Conservation (phyloP, 2,888 invertebrate species). For the Xylota segnis region DNA sequence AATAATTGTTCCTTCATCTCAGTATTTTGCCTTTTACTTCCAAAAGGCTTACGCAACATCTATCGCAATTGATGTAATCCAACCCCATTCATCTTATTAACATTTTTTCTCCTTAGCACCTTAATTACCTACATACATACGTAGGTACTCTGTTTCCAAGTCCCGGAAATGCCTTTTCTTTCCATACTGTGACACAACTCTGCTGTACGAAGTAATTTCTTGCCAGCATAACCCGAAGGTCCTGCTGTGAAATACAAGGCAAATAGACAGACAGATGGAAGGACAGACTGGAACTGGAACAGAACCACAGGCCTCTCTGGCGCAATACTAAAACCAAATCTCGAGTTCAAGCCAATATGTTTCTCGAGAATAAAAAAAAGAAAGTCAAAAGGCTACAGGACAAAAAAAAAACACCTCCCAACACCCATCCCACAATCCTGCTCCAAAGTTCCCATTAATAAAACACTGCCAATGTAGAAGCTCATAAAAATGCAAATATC, state of each 20-base stretch:
- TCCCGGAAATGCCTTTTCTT: neutral
- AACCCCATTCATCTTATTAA: neutral
- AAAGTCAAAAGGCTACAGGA: neutral
- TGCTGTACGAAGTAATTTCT: neutral
- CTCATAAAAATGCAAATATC: slow-evolving; percentile 29
- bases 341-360: neutral
- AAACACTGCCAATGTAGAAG: slow-evolving; percentile 6
- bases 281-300: neutral
- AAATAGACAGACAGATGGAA: neutral
- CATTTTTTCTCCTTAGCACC: neutral
- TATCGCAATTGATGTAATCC: neutral
- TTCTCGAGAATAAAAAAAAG: neutral
- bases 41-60: no score
- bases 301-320: neutral
- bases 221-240: neutral
- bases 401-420: neutral
- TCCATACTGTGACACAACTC: neutral
- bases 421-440: neutral
- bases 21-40: no score
- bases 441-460: neutral
- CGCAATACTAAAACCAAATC: neutral
- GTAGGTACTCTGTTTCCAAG: neutral
- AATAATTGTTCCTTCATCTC: no score
- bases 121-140: neutral
- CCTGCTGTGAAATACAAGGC: neutral